These are phyloP conservation scores for Chloroclysta siterata DNA, from an alignment of 2,888 invertebrate species.

Conservation along the genomic window DNA sequence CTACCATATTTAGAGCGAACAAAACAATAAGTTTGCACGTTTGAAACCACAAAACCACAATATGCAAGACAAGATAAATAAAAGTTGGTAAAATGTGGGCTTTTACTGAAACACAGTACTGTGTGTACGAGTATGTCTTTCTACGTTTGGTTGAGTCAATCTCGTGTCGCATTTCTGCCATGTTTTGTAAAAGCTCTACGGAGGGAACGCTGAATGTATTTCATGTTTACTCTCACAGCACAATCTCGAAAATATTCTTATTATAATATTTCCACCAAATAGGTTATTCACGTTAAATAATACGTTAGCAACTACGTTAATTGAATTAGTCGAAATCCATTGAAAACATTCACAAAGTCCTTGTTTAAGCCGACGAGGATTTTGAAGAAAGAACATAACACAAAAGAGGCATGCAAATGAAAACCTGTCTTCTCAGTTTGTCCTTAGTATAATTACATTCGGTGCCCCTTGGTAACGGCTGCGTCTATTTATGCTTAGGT, in stretches of 20 bases:
- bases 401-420: not conserved
- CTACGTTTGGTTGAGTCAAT: slow-evolving; percentile 7
- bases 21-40: not conserved
- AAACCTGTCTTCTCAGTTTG: not conserved
- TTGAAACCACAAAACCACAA: slow-evolving; percentile 5
- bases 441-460: not conserved
- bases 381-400: not conserved
- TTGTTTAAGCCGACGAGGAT: too few species aligned
- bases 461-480: not conserved
- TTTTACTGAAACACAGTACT: not conserved
- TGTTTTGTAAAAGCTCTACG: slow-evolving; percentile 7
- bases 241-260: not conserved
- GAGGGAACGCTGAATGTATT: not conserved
- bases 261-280: too few species aligned
- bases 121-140: not conserved
- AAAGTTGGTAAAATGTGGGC: not conserved
- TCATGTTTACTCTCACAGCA: slow-evolving; percentile 3
- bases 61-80: slow-evolving; percentile 7
- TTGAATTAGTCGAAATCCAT: too few species aligned
- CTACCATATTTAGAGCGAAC: too few species aligned
- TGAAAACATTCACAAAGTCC: too few species aligned
- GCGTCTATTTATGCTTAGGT: not conserved
- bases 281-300: too few species aligned
- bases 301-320: too few species aligned
- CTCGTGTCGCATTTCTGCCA: slow-evolving; percentile 9